Evolutionary conservation across 1,140 invertebrate species (phyloP).

Genomic region (Drosophila busckii): DNA sequence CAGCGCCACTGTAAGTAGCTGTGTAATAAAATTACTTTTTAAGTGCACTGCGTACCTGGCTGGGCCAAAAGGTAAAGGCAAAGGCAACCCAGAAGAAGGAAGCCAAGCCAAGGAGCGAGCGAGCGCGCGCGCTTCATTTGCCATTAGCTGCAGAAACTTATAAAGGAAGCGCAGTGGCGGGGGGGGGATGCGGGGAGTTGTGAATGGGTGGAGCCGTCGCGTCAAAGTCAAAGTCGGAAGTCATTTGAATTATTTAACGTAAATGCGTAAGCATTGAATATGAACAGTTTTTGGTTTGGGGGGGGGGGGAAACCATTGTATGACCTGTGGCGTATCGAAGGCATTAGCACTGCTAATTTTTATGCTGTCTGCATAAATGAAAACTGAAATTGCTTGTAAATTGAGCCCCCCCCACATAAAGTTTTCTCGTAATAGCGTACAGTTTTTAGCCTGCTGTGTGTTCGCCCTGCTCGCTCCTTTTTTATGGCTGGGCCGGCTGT

Average conservation of each 20-base stretch:
- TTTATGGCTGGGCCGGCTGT: constrained; percentile 1
- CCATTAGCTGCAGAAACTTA: constrained; percentile 5
- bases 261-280: not conserved
- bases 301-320: too few species aligned
- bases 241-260: constrained; percentile 66
- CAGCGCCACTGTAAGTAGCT: constrained; percentile 63
- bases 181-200: constrained; percentile 6
- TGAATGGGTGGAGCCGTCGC: constrained; percentile 12
- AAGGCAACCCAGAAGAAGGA: not conserved
- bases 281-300: too few species aligned
- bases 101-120: not conserved
- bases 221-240: constrained; percentile 67
- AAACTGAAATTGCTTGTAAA: too few species aligned
- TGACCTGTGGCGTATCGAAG: constrained; percentile 27
- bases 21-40: constrained; percentile 75
- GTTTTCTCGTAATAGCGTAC: too few species aligned
- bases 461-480: too few species aligned
- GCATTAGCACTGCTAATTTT: too few species aligned
- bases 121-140: constrained; percentile 42
- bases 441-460: too few species aligned
- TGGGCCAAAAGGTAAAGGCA: not conserved
- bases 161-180: constrained; percentile 5
- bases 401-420: too few species aligned
- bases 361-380: too few species aligned
- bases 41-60: constrained; percentile 59